phyloP scores from a whole-genome alignment of 1,140 invertebrate species.

The Pseudomyrmex pallidus region DNA sequence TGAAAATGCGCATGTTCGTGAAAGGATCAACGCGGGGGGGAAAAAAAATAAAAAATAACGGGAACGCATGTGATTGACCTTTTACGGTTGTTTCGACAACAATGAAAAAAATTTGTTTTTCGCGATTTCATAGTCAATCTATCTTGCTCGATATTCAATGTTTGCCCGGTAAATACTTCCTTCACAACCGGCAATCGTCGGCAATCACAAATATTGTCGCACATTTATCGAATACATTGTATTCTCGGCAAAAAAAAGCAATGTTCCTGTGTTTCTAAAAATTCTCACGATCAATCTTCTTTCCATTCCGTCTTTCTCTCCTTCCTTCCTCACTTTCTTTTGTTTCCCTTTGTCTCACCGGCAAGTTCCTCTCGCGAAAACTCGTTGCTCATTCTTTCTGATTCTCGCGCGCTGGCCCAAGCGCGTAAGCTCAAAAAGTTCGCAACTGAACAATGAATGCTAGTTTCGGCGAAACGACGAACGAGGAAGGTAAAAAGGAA shows the following conservation, averaged over 20 bases:
- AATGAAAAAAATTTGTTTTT: constrained; percentile 34
- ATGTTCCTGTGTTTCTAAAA: constrained; percentile 24
- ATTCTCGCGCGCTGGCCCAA: constrained; percentile 37
- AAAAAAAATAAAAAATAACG: neutral
- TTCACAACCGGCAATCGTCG: constrained; percentile 25
- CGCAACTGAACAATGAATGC: constrained; percentile 72
- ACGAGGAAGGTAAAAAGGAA: constrained; percentile 13
- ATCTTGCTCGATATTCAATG: constrained; percentile 48
- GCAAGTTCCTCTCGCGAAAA: neutral
- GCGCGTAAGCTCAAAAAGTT: constrained; percentile 65
- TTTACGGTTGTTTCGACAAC: constrained; percentile 45
- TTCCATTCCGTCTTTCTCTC: neutral
- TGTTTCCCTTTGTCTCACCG: constrained; percentile 4
- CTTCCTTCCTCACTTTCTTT: neutral
- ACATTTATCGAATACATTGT: constrained; percentile 38
- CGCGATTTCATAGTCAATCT: constrained; percentile 43
- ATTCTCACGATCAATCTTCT: constrained; percentile 67
- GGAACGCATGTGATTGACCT: constrained; percentile 39
- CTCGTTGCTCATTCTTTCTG: constrained; percentile 29
- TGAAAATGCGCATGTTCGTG: neutral
- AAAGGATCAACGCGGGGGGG: constrained; percentile 3
- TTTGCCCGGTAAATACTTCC: constrained; percentile 35
- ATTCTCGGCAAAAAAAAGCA: constrained; percentile 32
- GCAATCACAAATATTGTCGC: constrained; percentile 35
- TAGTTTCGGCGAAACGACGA: constrained; percentile 39